phyloP scores from a whole-genome alignment of 2,113 vertebrate species.

The Illadopsis cleaveri region DNA sequence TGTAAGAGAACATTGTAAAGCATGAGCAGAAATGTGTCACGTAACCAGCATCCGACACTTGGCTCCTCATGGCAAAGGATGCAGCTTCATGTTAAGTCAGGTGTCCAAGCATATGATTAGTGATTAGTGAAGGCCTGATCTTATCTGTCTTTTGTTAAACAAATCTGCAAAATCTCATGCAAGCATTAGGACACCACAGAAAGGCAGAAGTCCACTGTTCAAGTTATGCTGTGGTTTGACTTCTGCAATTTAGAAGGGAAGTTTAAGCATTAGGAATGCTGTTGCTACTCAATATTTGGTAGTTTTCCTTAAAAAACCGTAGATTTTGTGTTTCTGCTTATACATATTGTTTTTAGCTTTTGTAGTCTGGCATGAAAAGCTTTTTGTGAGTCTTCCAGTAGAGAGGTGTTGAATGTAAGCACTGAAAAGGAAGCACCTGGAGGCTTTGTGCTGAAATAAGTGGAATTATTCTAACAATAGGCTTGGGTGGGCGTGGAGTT shows the following conservation, averaged over 20 bases:
- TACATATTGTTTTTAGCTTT: background rate
- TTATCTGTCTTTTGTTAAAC: background rate
- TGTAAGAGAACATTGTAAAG: background rate
- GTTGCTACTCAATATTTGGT: background rate
- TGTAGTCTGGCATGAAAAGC: background rate
- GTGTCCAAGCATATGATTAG: background rate
- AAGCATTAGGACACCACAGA: background rate
- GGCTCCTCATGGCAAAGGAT: background rate
- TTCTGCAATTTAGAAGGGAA: background rate
- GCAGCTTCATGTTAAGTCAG: background rate
- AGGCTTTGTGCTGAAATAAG: constrained; percentile 3
- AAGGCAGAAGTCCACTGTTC: background rate
- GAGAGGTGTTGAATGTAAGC: background rate
- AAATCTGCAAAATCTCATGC: background rate
- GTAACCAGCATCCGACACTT: rapidly evolving
- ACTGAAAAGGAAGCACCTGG: constrained; percentile 30
- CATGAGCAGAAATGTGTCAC: background rate
- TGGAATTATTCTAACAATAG: constrained; percentile 27
- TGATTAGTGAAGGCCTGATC: background rate
- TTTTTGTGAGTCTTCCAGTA: background rate
- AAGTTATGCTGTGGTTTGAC: background rate
- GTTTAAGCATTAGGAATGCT: background rate
- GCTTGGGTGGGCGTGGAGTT: background rate
- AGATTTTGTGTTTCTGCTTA: background rate
- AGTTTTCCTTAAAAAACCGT: background rate